phyloP scores from a whole-genome alignment of 2,888 invertebrate genomes.

The Pristionchus fissidentatus region DNA sequence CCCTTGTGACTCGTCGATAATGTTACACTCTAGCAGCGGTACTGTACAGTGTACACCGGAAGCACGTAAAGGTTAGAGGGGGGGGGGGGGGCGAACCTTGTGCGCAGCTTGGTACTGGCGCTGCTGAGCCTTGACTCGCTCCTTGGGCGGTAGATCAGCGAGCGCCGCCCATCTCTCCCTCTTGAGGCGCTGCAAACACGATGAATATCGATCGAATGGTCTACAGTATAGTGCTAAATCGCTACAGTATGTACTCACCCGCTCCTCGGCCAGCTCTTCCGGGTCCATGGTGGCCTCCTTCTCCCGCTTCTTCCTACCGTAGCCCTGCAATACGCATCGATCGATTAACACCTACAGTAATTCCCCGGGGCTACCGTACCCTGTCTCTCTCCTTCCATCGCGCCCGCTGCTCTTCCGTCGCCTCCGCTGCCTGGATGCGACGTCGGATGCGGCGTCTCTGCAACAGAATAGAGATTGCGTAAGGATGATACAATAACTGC shows the following conservation, averaged over 20 bases:
- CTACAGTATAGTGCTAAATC: too few relatives aligned
- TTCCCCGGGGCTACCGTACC: background rate
- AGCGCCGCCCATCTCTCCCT: background rate
- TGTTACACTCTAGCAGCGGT: too few relatives aligned
- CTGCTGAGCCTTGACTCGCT: background rate
- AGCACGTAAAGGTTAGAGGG: too few relatives aligned
- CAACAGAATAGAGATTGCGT: too few relatives aligned
- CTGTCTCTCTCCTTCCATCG: background rate
- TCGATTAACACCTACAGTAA: background rate
- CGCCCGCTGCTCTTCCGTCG: background rate
- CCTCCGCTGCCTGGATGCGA: background rate
- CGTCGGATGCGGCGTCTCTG: slow-evolving; percentile 22
- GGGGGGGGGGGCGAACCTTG: background rate
- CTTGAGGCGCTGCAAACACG: background rate
- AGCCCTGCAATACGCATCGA: background rate
- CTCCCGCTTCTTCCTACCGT: too few relatives aligned
- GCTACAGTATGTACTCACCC: too few relatives aligned
- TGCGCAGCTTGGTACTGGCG: background rate
- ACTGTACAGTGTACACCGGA: too few relatives aligned
- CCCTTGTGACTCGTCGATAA: too few relatives aligned
- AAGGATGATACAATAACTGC: background rate
- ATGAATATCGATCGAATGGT: background rate
- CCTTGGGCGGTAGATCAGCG: background rate
- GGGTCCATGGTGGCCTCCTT: too few relatives aligned
- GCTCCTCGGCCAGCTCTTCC: too few relatives aligned